phyloP scores from a whole-genome alignment of 2,797 vertebrate species.

The Pipistrellus kuhlii region DNA sequence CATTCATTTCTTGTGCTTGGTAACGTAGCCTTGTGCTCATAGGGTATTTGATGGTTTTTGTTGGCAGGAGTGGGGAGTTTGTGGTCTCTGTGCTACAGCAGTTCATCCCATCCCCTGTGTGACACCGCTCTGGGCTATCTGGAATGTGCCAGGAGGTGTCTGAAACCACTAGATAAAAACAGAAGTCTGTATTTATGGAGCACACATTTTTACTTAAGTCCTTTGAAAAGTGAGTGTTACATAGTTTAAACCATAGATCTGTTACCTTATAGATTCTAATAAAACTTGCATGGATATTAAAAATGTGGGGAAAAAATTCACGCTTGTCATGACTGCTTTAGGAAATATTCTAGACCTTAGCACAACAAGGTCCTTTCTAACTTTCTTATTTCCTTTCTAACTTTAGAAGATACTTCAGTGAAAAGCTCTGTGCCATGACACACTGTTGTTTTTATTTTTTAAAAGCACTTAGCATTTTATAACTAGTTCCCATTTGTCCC shows the following conservation, averaged over 20 bases:
- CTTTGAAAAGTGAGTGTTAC: background rate
- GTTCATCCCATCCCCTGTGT: background rate
- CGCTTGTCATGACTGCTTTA: background rate
- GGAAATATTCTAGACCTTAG: background rate
- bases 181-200: background rate
- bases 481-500: background rate
- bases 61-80: background rate
- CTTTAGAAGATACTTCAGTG: background rate
- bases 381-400: background rate
- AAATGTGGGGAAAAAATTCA: background rate
- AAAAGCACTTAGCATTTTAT: constrained; percentile 5
- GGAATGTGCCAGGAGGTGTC: background rate
- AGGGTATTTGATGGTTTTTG: background rate
- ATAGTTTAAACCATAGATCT: background rate
- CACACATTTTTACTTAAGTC: background rate
- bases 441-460: constrained; percentile 29
- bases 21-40: background rate
- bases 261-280: background rate
- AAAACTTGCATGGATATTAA: background rate
- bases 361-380: background rate
- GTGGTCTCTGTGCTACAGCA: background rate
- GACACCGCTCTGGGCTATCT: too few relatives aligned
- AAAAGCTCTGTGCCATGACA: background rate
- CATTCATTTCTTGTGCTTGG: background rate
- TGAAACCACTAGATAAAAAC: background rate